Percentiles rank a stretch among this genome's conserved stretches.
These are phyloP conservation scores for Netelia virgata DNA, from an alignment of 2,888 invertebrate species.

Conservation along the genomic window DNA sequence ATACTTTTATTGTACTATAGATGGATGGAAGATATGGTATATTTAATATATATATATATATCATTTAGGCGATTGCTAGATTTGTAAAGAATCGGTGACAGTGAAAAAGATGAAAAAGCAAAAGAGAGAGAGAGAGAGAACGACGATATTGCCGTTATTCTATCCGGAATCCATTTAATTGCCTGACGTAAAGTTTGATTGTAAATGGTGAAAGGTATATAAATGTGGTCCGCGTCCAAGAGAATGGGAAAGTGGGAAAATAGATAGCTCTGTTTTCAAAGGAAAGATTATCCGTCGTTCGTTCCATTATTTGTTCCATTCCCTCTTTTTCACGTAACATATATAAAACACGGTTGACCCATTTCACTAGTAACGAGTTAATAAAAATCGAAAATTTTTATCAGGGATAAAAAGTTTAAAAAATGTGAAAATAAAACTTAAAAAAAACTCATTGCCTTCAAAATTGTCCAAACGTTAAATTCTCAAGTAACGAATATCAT, in stretches of 20 bases:
- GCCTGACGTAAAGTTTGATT: slow-evolving; percentile 62
- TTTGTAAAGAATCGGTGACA: slow-evolving; percentile 19
- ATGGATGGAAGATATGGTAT: not conserved
- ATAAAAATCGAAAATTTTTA: too few species aligned
- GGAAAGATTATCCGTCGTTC: slow-evolving; percentile 38
- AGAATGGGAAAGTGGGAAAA: slow-evolving; percentile 36
- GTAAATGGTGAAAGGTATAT: slow-evolving; percentile 48
- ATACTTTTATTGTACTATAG: not conserved
- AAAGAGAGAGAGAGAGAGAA: too few species aligned
- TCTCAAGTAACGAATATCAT: too few species aligned
- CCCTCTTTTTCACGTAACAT: not conserved
- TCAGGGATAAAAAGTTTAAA: too few species aligned
- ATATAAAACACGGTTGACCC: too few species aligned
- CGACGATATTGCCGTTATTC: too few species aligned
- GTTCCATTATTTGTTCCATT: slow-evolving; percentile 44
- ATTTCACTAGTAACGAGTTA: too few species aligned
- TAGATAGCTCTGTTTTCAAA: not conserved
- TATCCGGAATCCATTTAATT: slow-evolving; percentile 58
- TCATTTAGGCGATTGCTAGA: not conserved
- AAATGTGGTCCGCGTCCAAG: not conserved
- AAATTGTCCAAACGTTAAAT: too few species aligned
- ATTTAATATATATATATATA: too few species aligned
- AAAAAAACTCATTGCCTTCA: too few species aligned
- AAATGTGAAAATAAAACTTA: too few species aligned
- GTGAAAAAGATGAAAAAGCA: slow-evolving; percentile 13